Evolutionary conservation across 1,140 invertebrate species (phyloP).

Genomic region (Drosophila orosa): DNA sequence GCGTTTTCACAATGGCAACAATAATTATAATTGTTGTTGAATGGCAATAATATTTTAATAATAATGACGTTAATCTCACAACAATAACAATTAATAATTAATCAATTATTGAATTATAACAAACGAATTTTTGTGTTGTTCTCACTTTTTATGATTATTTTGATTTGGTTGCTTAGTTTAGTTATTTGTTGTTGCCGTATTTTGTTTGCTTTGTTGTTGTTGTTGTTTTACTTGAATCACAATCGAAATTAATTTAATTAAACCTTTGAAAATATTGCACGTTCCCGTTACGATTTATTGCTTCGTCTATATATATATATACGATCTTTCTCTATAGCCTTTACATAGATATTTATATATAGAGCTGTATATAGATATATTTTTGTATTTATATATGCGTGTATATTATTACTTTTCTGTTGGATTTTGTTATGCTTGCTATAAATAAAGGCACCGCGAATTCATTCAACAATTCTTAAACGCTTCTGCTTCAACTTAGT

Average conservation of each 20-base stretch:
- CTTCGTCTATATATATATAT: constrained; percentile 45
- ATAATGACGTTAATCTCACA: constrained; percentile 47
- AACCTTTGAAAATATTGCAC: constrained; percentile 79
- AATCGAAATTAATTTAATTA: constrained; percentile 67
- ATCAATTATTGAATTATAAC: constrained; percentile 39
- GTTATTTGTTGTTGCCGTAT: constrained; percentile 42
- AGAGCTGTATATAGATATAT: constrained; percentile 63
- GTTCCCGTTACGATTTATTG: constrained; percentile 67
- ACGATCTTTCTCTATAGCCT: constrained; percentile 32
- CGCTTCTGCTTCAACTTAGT: constrained; percentile 41
- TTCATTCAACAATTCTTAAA: constrained; percentile 75
- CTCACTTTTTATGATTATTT: constrained; percentile 38
- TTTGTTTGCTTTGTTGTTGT: neutral
- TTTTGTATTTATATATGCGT: constrained; percentile 18
- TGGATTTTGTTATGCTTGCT: constrained; percentile 72
- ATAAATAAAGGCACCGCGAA: constrained; percentile 83
- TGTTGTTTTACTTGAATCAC: constrained; percentile 41
- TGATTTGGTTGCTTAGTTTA: constrained; percentile 56
- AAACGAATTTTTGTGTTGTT: constrained; percentile 28
- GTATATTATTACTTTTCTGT: constrained; percentile 57
- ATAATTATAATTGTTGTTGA: constrained; percentile 13
- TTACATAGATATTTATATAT: constrained; percentile 51
- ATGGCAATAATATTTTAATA: constrained; percentile 42
- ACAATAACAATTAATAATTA: constrained; percentile 55
- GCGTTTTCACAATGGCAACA: constrained; percentile 18